phyloP scores from a whole-genome alignment of 2,888 invertebrate species.

The Clusia tigrina region DNA sequence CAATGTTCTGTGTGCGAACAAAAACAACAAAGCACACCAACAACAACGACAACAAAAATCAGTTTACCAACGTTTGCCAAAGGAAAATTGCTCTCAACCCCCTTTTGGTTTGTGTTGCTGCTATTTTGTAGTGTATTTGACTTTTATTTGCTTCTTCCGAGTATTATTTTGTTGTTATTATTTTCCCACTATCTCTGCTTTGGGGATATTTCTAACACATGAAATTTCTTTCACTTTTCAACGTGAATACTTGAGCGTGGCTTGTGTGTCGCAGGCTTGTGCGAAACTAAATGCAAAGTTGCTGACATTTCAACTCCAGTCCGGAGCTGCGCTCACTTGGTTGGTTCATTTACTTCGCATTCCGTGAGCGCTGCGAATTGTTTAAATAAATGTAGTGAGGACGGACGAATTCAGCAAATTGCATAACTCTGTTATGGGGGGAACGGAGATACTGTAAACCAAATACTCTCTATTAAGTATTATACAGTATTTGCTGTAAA shows the following conservation, averaged over 20 bases:
- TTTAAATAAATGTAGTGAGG: too few species aligned
- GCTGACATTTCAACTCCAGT: neutral
- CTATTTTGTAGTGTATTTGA: slow-evolving; percentile 13
- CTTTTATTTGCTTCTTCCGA: neutral
- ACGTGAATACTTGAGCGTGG: slow-evolving; percentile 3
- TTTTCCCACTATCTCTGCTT: too few species aligned
- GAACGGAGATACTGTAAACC: too few species aligned
- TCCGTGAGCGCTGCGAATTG: too few species aligned
- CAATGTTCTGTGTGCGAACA: neutral
- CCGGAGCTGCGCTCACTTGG: too few species aligned
- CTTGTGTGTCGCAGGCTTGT: slow-evolving; percentile 28
- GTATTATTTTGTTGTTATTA: slow-evolving; percentile 1
- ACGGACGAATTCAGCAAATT: too few species aligned
- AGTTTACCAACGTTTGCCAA: neutral
- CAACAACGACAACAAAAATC: neutral
- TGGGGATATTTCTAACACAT: slow-evolving; percentile 12
- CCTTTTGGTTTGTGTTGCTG: slow-evolving; percentile 19
- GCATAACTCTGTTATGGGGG: too few species aligned
- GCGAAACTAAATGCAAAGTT: slow-evolving; percentile 21
- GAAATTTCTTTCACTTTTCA: slow-evolving; percentile 16
- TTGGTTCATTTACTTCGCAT: too few species aligned
- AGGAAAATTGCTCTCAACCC: neutral
- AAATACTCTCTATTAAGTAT: too few species aligned
- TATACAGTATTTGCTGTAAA: too few species aligned
- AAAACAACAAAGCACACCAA: neutral